Percentiles rank a stretch among this genome's conserved stretches.
Evolutionary conservation across 2,797 vertebrate genomes (phyloP).

Genomic region (Tamandua tetradactyla): DNA sequence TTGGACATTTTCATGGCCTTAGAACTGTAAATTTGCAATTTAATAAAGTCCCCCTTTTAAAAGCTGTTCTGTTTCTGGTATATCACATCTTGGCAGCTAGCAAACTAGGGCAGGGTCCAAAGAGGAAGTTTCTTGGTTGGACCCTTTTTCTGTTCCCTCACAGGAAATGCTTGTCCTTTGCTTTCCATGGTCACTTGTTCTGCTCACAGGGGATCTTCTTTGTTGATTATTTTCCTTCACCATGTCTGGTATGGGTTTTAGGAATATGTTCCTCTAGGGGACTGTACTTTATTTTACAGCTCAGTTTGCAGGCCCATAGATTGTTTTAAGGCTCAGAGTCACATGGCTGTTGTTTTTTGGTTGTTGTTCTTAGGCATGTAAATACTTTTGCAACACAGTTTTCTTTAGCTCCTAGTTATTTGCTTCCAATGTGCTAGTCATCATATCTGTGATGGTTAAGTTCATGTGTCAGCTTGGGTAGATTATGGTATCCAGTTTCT

Average conservation of each 20-base stretch:
- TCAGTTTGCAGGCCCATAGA: neutral
- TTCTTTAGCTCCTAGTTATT: neutral
- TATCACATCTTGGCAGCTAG: no score
- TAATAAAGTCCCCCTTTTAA: no score
- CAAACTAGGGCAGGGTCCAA: neutral
- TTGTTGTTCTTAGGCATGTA: neutral
- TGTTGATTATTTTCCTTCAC: neutral
- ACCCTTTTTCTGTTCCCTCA: neutral
- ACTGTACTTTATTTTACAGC: neutral
- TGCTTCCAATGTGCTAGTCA: neutral
- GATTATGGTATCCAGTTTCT: neutral
- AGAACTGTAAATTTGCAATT: no score
- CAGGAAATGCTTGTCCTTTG: neutral
- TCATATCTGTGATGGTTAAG: neutral
- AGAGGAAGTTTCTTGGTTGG: neutral
- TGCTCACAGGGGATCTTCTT: neutral
- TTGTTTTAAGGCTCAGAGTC: neutral
- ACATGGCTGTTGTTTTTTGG: neutral
- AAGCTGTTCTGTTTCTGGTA: no score
- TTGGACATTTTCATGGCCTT: no score
- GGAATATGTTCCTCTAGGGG: neutral
- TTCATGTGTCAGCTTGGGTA: no score
- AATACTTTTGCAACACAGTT: neutral
- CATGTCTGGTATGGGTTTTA: neutral
- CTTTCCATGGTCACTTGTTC: neutral